phyloP scores from a whole-genome alignment of 2,797 vertebrate species.

The Gadopsis bispinosus region DNA sequence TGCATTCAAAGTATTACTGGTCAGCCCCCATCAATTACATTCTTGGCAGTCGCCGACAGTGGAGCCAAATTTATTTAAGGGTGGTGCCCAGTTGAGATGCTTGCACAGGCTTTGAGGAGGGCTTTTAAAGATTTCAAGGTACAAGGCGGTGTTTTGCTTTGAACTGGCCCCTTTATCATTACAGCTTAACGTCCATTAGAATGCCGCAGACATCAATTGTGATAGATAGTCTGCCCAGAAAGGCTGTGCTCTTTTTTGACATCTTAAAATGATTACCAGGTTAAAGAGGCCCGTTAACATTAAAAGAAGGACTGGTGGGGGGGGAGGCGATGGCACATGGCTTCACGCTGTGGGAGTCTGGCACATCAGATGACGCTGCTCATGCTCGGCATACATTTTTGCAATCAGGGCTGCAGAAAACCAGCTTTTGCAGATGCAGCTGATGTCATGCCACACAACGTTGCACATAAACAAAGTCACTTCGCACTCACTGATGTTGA shows the following conservation, averaged over 20 bases:
- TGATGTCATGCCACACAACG: constrained; percentile 72
- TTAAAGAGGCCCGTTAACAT: constrained; percentile 74
- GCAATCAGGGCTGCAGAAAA: constrained; percentile 61
- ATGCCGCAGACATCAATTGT: constrained; percentile 66
- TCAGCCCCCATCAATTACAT: constrained; percentile 79
- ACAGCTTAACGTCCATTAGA: constrained; percentile 75
- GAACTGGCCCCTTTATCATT: constrained; percentile 74
- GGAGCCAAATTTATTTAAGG: constrained; percentile 79
- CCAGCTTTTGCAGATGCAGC: constrained; percentile 58
- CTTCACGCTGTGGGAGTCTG: constrained; percentile 65
- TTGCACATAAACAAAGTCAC: constrained; percentile 69
- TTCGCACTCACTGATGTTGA: constrained; percentile 61
- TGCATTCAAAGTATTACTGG: constrained; percentile 77
- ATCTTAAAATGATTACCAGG: constrained; percentile 79
- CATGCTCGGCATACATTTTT: constrained; percentile 73
- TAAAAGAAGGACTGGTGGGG: constrained; percentile 28
- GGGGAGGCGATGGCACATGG: constrained; percentile 58
- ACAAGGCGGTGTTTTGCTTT: constrained; percentile 68
- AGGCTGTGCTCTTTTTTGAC: constrained; percentile 63
- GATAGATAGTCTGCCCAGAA: constrained; percentile 67
- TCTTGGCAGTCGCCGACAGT: constrained; percentile 69
- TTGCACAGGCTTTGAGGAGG: constrained; percentile 65
- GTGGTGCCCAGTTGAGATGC: constrained; percentile 71
- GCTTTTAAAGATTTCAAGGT: constrained; percentile 76
- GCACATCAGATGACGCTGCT: constrained; percentile 59